Conservation (phyloP, 2,113 vertebrate genomes). For the Alethe diademata region DNA sequence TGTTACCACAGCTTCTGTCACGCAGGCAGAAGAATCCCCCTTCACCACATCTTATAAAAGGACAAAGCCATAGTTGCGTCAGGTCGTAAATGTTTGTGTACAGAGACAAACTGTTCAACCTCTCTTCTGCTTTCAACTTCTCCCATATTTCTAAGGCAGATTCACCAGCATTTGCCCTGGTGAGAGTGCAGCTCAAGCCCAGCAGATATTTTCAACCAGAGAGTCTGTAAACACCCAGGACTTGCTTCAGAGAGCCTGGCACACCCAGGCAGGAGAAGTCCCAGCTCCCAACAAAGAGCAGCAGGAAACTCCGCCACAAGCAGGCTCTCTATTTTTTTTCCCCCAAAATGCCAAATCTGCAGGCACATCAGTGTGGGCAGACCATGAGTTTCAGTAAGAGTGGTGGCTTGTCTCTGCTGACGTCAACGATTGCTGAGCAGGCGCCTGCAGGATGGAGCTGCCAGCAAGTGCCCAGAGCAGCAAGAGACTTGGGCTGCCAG, state of each 20-base stretch:
- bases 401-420: not conserved
- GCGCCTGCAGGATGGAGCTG: not conserved
- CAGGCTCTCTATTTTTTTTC: rapidly evolving
- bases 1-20: not conserved
- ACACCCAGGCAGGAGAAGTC: not conserved
- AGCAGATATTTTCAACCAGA: not conserved
- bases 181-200: not conserved
- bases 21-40: rapidly evolving
- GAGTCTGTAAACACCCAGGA: not conserved
- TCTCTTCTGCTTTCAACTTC: not conserved
- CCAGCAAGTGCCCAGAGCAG: not conserved
- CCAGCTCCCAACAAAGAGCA: not conserved
- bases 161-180: not conserved
- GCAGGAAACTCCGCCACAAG: not conserved
- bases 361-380: not conserved
- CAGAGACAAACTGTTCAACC: not conserved
- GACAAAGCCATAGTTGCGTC: rapidly evolving
- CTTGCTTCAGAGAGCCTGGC: not conserved
- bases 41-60: not conserved
- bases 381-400: rapidly evolving
- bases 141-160: not conserved
- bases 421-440: not conserved
- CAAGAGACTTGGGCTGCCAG: not conserved
- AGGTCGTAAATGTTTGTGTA: not conserved
- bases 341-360: not conserved